Percentiles rank a stretch among this genome's conserved stretches.
Evolutionary conservation across 2,113 vertebrate genomes (phyloP).

Genomic region (Bothrops jararaca): DNA sequence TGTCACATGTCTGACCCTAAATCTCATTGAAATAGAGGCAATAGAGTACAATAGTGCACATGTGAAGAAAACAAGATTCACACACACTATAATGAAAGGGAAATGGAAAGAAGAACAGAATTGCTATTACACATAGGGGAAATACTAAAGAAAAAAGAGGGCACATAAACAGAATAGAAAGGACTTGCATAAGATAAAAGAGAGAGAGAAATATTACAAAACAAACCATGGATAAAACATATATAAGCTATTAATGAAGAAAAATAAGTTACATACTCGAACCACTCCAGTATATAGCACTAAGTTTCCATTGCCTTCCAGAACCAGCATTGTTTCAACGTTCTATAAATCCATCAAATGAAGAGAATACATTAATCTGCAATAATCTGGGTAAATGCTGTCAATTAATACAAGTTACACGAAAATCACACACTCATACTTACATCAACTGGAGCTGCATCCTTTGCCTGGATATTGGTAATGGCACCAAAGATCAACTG

Average conservation of each 20-base stretch:
- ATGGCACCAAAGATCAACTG: slow-evolving; percentile 92
- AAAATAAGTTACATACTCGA: slow-evolving; percentile 70
- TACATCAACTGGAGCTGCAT: slow-evolving; percentile 90
- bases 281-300: slow-evolving; percentile 92
- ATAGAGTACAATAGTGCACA: not conserved
- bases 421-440: not conserved
- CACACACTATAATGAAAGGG: not conserved
- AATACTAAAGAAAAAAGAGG: not conserved
- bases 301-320: slow-evolving; percentile 89
- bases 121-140: not conserved
- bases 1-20: not conserved
- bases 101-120: not conserved
- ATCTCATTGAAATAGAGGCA: not conserved
- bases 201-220: not conserved
- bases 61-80: not conserved
- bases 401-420: not conserved
- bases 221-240: not conserved
- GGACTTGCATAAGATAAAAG: not conserved
- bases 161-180: not conserved
- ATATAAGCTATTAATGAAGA: not conserved
- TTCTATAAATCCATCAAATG: slow-evolving; percentile 67
- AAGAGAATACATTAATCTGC: slow-evolving; percentile 5
- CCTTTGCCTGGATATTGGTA: slow-evolving; percentile 86
- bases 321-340: slow-evolving; percentile 84
- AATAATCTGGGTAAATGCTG: not conserved